Percentiles rank a stretch among this genome's conserved stretches.
phyloP scores from a whole-genome alignment of 2,797 vertebrate species.

The Cyclopterus lumpus region DNA sequence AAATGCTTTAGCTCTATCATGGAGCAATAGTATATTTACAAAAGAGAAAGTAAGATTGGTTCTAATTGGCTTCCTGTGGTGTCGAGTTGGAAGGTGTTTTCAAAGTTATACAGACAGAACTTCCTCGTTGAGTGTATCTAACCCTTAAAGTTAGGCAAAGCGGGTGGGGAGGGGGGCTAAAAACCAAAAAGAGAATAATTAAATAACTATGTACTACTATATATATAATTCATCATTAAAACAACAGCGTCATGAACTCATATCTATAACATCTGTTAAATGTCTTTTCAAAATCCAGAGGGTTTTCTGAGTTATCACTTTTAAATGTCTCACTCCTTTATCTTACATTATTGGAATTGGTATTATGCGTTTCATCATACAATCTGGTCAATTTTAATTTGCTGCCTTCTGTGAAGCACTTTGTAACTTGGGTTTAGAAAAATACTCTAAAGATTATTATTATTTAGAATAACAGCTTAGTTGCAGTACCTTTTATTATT shows the following conservation, averaged over 20 bases:
- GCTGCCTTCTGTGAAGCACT: not conserved
- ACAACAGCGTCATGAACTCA: not conserved
- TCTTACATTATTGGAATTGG: not conserved
- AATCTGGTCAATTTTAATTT: not conserved
- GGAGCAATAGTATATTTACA: not conserved
- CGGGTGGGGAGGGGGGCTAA: conserved; percentile 74
- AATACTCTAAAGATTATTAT: not conserved
- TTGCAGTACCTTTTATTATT: not conserved
- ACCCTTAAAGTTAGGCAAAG: conserved; percentile 81
- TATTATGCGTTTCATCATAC: not conserved
- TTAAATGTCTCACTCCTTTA: not conserved
- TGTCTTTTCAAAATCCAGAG: not conserved
- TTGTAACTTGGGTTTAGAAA: not conserved
- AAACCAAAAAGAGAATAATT: not conserved
- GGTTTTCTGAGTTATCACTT: not conserved
- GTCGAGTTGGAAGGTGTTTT: conserved; percentile 85
- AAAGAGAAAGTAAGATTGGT: not conserved
- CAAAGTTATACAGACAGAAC: conserved; percentile 95
- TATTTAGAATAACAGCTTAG: not conserved
- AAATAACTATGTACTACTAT: not conserved
- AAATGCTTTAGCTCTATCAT: not conserved
- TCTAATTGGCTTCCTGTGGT: conserved; percentile 61
- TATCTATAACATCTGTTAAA: not conserved
- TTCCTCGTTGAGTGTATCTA: conserved; percentile 91
- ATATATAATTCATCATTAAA: not conserved